These are phyloP conservation scores for Puma concolor DNA, from an alignment of 2,113 vertebrate species.

Conservation along the genomic window DNA sequence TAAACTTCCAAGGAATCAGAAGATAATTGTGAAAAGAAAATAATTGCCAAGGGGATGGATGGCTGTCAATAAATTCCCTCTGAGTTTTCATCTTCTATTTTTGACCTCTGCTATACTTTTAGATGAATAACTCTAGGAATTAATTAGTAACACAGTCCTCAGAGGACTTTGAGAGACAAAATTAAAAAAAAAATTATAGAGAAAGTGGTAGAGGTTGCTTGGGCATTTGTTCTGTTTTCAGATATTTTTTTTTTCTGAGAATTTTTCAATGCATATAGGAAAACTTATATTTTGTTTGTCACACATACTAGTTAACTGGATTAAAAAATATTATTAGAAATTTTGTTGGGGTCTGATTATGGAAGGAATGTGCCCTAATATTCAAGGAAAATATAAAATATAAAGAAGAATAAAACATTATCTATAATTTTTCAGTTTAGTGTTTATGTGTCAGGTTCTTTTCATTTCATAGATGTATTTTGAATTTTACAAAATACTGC, in stretches of 20 bases:
- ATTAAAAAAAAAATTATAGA: neutral
- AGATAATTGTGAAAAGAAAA: conserved; percentile 27
- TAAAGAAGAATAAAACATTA: neutral
- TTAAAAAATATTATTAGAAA: neutral
- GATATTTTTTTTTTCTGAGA: neutral
- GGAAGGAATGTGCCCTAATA: neutral
- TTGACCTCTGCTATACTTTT: neutral
- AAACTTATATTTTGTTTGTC: conserved; percentile 35
- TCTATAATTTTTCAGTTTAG: neutral
- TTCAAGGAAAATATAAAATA: conserved; percentile 18
- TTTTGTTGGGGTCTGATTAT: neutral
- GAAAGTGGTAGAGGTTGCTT: neutral
- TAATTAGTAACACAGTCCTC: neutral
- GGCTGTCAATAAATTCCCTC: neutral
- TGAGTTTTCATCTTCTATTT: neutral
- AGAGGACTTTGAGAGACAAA: neutral
- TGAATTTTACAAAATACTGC: neutral
- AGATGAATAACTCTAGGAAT: neutral
- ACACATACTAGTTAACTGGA: neutral
- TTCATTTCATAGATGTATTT: neutral
- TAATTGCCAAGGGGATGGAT: neutral
- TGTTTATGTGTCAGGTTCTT: conserved; percentile 20
- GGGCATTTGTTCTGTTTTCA: neutral
- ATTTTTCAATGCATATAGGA: neutral
- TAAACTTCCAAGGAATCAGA: neutral